Evolutionary conservation across 2,113 vertebrate genomes (phyloP).

Genomic region (Dicentrarchus labrax): DNA sequence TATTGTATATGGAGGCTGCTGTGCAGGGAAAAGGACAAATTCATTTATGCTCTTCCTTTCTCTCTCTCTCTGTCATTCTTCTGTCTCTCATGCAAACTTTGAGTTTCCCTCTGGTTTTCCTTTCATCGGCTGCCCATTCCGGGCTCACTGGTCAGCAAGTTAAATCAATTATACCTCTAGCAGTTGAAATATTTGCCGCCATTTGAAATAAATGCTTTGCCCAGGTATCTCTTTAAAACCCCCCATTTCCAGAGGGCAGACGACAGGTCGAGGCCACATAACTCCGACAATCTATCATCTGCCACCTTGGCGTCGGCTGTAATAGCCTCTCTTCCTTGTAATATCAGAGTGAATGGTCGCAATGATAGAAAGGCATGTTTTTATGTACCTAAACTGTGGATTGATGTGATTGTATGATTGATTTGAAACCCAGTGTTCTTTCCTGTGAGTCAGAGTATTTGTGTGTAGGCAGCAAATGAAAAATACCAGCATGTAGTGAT

Average conservation of each 20-base stretch:
- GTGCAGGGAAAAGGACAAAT: slow-evolving; percentile 33
- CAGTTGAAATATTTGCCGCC: slow-evolving; percentile 51
- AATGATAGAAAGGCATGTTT: slow-evolving; percentile 57
- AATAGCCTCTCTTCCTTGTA: slow-evolving; percentile 50
- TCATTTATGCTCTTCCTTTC: slow-evolving; percentile 41
- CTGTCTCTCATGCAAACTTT: slow-evolving; percentile 38
- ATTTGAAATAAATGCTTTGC: slow-evolving; percentile 62
- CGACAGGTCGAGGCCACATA: slow-evolving; percentile 54
- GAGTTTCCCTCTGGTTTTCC: slow-evolving; percentile 25
- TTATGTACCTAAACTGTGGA: slow-evolving; percentile 53
- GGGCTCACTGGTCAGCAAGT: slow-evolving; percentile 37
- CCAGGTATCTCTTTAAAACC: slow-evolving; percentile 49
- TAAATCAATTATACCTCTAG: slow-evolving; percentile 71
- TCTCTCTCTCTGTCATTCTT: slow-evolving; percentile 16
- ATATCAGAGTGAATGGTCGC: slow-evolving; percentile 48
- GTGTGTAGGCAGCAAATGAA: slow-evolving; percentile 65
- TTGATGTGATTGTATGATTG: slow-evolving; percentile 69
- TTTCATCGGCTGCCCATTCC: slow-evolving; percentile 23
- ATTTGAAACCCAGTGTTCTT: slow-evolving; percentile 57
- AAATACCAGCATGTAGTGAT: slow-evolving; percentile 65
- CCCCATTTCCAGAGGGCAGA: slow-evolving; percentile 42
- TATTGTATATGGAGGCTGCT: slow-evolving; percentile 62
- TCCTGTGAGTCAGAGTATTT: slow-evolving; percentile 44
- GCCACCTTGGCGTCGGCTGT: slow-evolving; percentile 13
- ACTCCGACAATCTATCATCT: slow-evolving; percentile 52